These are phyloP conservation scores for Julus scanicus DNA, from an alignment of 2,888 invertebrate species.

Conservation along the genomic window DNA sequence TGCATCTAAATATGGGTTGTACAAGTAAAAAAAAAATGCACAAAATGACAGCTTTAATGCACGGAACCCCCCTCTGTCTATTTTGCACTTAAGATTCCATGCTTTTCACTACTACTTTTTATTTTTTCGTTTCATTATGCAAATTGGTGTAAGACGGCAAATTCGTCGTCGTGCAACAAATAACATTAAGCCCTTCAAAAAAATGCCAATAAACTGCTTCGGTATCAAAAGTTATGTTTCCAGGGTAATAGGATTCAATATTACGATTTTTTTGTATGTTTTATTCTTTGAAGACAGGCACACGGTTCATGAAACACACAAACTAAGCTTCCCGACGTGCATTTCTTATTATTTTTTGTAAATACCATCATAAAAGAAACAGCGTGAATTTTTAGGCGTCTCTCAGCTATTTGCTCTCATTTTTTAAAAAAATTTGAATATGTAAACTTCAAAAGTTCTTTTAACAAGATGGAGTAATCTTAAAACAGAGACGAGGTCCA, in stretches of 20 bases:
- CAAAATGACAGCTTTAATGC: background rate
- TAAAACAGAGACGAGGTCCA: background rate
- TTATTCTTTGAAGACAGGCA: background rate
- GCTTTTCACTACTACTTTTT: background rate
- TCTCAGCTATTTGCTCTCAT: background rate
- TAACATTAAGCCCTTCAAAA: conserved; percentile 20
- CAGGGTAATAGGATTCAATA: conserved; percentile 33
- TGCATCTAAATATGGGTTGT: background rate
- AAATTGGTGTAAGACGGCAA: background rate
- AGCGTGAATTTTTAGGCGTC: background rate
- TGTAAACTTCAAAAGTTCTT: background rate
- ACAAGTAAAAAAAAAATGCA: background rate
- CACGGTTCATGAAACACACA: background rate
- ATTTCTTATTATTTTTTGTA: background rate
- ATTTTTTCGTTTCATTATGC: conserved; percentile 20
- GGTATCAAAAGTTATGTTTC: conserved; percentile 33
- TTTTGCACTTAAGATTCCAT: background rate
- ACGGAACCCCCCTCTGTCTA: no score
- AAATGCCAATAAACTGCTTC: background rate
- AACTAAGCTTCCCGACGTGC: background rate
- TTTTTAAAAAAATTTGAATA: background rate
- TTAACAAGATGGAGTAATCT: conserved; percentile 33
- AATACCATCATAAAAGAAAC: conserved; percentile 4
- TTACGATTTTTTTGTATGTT: background rate
- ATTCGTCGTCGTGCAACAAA: background rate